Base-by-base conservation (phyloP, 2,113 vertebrate genomes). In the Bothrops jararaca region DNA sequence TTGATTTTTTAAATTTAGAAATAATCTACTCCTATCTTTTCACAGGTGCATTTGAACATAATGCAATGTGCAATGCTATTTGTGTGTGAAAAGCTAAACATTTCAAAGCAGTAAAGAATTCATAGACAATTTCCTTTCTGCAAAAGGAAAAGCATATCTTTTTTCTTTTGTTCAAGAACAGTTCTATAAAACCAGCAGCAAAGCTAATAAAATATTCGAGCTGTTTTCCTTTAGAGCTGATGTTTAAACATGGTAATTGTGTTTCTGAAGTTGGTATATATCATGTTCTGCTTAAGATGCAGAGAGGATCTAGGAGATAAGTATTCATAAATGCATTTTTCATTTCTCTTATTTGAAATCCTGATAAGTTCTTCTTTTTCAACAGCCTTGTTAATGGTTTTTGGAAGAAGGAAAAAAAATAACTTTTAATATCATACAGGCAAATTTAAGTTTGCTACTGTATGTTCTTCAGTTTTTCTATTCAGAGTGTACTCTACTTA, bases 271-370 rank as follows among this genome's bases (percentile, higher is more conserved):
- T 92, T 87, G 90, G 88, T 74, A 91, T 89, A 86, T 95, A 92
- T 96, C 1, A 95, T 90, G 95, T 96, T 97, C 92, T 96, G 69
- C 42, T 95, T 96, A 94, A 96, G 93, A 96, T 88, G 80, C 56
- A 94, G 34, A 94, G 64, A 93, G 90, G 89, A 96, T 94, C 85
- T 93, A 3, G 52, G 48, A 96, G 92, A 96, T 93, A 94, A 93
- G 9, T 91, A 96, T 94, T 96, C 94, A 94, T 94, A 96, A 94
- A 94, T 93, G 86, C 34, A 94, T 92, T 96, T 97, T 97, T 92
- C 15, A 91, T 95, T 95, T 93, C 69, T 95, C 89, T 94, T 93
- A 94, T 96, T 96, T 96, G 92, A 96, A 96, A 96, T 93, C 58
- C 69, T 92, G 90, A 94, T 92, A 89, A 60, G 24, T 29, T 95